A percentile compares a stretch with the other conserved stretches of the same genome.
These are phyloP conservation scores for Numenius arquata DNA, from an alignment of 2,113 vertebrate species.

Conservation along the genomic window DNA sequence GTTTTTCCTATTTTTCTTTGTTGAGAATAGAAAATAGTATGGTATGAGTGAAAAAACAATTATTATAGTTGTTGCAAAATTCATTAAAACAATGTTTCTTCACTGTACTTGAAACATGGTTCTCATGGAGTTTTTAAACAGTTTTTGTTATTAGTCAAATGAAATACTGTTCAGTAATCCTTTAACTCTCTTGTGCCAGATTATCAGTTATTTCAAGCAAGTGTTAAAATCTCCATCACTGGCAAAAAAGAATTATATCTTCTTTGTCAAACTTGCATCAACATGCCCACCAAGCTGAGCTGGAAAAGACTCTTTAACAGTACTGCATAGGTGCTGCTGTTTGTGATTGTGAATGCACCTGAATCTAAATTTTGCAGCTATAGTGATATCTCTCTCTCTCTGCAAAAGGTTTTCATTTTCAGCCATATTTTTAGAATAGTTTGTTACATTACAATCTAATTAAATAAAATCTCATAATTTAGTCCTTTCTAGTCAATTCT, in stretches of 20 bases:
- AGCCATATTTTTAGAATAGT: neutral
- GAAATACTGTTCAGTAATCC: constrained; percentile 62
- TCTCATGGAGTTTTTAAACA: constrained; percentile 64
- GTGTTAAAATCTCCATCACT: constrained; percentile 71
- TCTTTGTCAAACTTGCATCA: constrained; percentile 71
- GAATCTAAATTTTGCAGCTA: constrained; percentile 9
- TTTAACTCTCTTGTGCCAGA: constrained; percentile 71
- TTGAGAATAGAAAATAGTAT: constrained; percentile 16
- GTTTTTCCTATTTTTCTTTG: neutral
- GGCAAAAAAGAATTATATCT: constrained; percentile 72
- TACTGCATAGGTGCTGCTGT: constrained; percentile 47
- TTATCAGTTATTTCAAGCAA: constrained; percentile 78
- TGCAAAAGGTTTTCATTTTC: neutral
- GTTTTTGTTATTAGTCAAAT: constrained; percentile 72
- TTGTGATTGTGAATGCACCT: constrained; percentile 45
- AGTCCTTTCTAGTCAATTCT: neutral
- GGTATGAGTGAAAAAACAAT: neutral
- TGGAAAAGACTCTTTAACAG: constrained; percentile 65
- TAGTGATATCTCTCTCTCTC: neutral
- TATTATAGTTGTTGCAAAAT: constrained; percentile 37
- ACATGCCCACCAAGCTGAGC: constrained; percentile 71
- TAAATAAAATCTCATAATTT: neutral
- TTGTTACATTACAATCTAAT: neutral
- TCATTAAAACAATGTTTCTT: constrained; percentile 57
- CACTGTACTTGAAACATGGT: constrained; percentile 38